These are phyloP conservation scores for Heliangelus exortis DNA, from an alignment of 2,797 vertebrate species.

Conservation along the genomic window DNA sequence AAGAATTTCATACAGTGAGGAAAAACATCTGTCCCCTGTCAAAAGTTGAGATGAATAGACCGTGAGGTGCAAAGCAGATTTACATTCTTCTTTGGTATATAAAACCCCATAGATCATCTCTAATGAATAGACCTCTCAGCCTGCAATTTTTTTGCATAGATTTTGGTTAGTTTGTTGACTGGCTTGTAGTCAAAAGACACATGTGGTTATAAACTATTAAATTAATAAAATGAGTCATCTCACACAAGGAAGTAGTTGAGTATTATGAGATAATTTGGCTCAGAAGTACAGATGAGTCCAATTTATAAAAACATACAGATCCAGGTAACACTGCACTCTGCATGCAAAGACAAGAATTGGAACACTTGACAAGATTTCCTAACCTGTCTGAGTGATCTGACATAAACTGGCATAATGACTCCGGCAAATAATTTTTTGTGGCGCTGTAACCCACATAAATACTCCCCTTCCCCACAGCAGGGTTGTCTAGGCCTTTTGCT, in stretches of 20 bases:
- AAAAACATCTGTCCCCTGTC: neutral
- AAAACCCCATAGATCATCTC: neutral
- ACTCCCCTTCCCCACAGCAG: neutral
- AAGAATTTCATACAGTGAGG: neutral
- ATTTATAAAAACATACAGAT: neutral
- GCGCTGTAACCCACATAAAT: neutral
- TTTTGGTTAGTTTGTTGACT: slow-evolving; percentile 11
- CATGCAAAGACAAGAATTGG: neutral
- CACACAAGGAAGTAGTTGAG: neutral
- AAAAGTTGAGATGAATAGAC: neutral
- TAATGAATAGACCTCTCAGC: neutral
- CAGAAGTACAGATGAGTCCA: neutral
- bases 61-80: neutral
- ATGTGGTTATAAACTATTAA: neutral
- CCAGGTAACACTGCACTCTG: neutral
- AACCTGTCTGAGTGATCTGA: neutral
- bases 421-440: neutral
- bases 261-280: neutral
- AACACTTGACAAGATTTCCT: neutral
- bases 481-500: neutral
- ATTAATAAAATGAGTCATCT: slow-evolving; percentile 10
- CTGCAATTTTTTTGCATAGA: neutral
- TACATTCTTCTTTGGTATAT: neutral
- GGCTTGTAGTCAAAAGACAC: neutral
- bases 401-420: neutral